phyloP scores from a whole-genome alignment of 2,888 invertebrate species.

The Pristionchus japonicus region DNA sequence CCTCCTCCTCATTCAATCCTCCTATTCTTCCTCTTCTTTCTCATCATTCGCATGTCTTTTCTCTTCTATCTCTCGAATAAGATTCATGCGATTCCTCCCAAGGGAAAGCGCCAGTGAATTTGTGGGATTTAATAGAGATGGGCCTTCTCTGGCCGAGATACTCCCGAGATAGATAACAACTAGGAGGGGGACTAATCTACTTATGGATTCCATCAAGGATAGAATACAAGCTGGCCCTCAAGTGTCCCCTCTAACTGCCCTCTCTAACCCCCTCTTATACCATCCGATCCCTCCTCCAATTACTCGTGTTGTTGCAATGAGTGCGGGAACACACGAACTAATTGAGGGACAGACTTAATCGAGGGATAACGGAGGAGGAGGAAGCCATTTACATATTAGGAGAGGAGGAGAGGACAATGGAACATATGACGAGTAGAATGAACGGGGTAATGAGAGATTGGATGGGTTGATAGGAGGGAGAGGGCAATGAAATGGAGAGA shows the following conservation, averaged over 20 bases:
- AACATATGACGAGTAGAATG: not conserved
- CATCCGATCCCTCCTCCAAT: constrained; percentile 9
- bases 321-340: constrained; percentile 21
- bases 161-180: not conserved
- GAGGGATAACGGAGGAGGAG: not conserved
- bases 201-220: not conserved
- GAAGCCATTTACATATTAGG: constrained; percentile 38
- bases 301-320: constrained; percentile 3
- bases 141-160: not conserved
- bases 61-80: constrained; percentile 27
- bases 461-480: not conserved
- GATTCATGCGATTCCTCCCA: constrained; percentile 31
- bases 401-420: not conserved
- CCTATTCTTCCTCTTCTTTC: constrained; percentile 18
- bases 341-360: not conserved
- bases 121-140: constrained; percentile 30
- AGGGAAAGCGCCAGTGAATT: not conserved
- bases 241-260: not conserved
- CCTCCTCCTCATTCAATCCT: not conserved
- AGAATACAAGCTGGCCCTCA: not conserved
- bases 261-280: not conserved
- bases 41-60: constrained; percentile 31
- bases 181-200: not conserved
- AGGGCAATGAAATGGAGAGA: not conserved
- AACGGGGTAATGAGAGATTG: constrained; percentile 4